Evolutionary conservation across 2,113 vertebrate species (phyloP).

Genomic region (Chloebia gouldiae): DNA sequence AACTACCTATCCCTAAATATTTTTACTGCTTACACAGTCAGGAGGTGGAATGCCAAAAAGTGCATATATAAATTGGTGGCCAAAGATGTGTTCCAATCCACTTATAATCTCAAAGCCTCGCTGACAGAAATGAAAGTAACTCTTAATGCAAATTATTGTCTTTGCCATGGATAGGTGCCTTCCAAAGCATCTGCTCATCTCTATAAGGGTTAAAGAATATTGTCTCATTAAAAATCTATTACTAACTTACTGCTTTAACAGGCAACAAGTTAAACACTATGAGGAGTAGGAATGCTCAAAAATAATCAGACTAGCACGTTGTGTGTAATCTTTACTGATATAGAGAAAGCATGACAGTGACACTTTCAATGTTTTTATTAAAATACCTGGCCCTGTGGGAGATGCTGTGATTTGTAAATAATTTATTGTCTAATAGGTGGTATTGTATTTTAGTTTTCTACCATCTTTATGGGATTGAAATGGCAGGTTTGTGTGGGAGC

Average conservation of each 20-base stretch:
- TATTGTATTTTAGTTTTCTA: background rate
- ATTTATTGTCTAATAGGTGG: background rate
- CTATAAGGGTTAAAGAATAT: background rate
- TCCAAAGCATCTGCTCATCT: background rate
- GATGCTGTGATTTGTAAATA: background rate
- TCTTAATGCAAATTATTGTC: background rate
- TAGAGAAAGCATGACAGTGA: background rate
- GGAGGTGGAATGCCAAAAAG: background rate
- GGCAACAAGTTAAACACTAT: background rate
- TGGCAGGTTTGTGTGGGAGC: background rate
- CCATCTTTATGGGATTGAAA: background rate
- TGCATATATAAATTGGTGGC: background rate
- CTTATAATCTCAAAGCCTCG: background rate
- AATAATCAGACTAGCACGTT: background rate
- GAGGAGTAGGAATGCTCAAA: background rate
- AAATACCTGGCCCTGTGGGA: background rate
- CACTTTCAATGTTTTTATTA: background rate
- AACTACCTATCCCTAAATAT: background rate
- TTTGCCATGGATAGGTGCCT: background rate
- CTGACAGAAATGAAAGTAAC: background rate
- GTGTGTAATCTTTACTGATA: background rate
- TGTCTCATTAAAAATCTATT: background rate
- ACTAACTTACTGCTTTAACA: background rate
- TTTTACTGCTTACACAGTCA: background rate
- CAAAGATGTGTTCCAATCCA: background rate